A percentile compares a stretch with the other conserved stretches of the same genome.
These are phyloP conservation scores for Phocides pigmalion DNA, from an alignment of 1,140 invertebrate genomes.

Conservation along the genomic window DNA sequence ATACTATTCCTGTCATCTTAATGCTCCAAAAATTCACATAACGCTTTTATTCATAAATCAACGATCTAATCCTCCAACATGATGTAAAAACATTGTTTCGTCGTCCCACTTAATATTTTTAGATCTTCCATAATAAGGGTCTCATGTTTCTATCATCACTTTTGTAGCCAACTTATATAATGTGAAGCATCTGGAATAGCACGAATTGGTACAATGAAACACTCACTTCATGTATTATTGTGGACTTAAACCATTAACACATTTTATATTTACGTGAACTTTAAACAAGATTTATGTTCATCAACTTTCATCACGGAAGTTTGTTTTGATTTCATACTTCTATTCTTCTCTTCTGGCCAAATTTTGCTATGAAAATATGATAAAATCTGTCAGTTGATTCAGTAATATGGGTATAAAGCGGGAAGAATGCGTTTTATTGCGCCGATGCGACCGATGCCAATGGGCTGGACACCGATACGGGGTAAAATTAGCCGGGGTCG, in stretches of 20 bases:
- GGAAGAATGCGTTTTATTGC: constrained; percentile 71
- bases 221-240: too few species aligned
- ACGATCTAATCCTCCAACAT: constrained; percentile 28
- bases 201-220: too few species aligned
- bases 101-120: constrained; percentile 27
- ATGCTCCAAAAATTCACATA: constrained; percentile 19
- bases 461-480: constrained; percentile 60
- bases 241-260: too few species aligned
- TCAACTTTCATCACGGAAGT: too few species aligned
- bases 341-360: too few species aligned
- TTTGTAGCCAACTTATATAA: neutral
- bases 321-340: too few species aligned
- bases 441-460: constrained; percentile 40
- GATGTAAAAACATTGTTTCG: constrained; percentile 23
- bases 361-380: too few species aligned
- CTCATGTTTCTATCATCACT: neutral
- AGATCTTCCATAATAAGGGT: constrained; percentile 16
- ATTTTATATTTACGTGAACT: too few species aligned
- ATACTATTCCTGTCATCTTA: constrained; percentile 23
- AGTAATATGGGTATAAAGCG: constrained; percentile 4
- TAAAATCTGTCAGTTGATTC: too few species aligned
- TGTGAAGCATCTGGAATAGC: neutral
- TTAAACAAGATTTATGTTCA: too few species aligned
- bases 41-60: constrained; percentile 28
- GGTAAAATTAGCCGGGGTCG: constrained; percentile 69